Base-by-base conservation (phyloP, 2,113 vertebrate species). In the Hylia prasina region DNA sequence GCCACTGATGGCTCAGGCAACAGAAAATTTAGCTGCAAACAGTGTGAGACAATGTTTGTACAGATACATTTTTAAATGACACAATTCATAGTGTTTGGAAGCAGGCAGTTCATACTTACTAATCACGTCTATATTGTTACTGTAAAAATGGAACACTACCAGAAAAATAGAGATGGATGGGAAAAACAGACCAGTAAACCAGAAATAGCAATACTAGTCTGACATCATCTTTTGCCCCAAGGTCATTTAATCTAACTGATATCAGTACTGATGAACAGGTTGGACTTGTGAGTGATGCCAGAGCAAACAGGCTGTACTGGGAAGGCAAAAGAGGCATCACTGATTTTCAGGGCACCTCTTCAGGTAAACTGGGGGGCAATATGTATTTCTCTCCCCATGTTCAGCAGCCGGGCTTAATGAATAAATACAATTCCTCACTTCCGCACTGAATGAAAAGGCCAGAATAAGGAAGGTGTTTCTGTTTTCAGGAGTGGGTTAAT, bases 1-100 rank as follows among this genome's bases (percentile, higher is more conserved):
- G 72, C 73, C 54, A 37, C 68, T 95, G 73, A 87, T 22, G 39
- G 73, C 57, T 87, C 70, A 87, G 63, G 40, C 53, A 85, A 63
- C 40, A 88, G 58, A 82, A 61, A 87, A 87, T 90, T 93, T 82
- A 82, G n/a, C 66, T 90, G 65, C 57, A 48, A 85, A 66, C 12
- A 80, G 64, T 8, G 22, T 42, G 79, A 90, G 82, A 85, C 76
- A 45, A 54, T 73, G 79, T 87, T 93, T 85, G 79, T 39, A 64
- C n/a, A 58, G 60, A 63, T n/a, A 60, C 11, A 60, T 50, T 92
- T 82, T 57, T 51, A 78, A 97, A 78, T 54, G 7, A 31, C 54
- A 58, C 53, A 47, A 24, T 37, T 58, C 5, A 2, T 16, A 44
- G 39, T 33, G 20, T 75, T 86, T 81, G 47, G n/a, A 92, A 94